Evolutionary conservation across 2,888 invertebrate species (phyloP).

Genomic region (Ferrisia virgata): DNA sequence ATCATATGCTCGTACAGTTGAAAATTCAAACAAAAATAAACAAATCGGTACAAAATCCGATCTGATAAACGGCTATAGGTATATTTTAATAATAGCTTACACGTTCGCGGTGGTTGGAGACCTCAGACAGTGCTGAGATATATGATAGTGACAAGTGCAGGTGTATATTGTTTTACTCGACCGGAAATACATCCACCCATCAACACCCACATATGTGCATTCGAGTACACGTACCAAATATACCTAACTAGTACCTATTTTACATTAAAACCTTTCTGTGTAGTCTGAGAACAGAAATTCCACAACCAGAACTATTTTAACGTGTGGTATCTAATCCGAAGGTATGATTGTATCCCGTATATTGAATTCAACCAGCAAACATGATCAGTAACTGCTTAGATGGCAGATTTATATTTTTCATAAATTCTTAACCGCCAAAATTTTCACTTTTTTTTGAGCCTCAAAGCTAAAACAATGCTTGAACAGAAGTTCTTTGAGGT

Average conservation of each 20-base stretch:
- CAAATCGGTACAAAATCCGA: neutral
- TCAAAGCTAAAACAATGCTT: no score
- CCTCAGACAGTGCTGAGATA: neutral
- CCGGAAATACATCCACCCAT: constrained; percentile 12
- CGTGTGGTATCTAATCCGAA: no score
- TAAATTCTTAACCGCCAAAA: neutral
- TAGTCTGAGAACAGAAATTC: neutral
- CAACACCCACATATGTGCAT: neutral
- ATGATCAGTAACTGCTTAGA: neutral
- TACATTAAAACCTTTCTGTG: neutral
- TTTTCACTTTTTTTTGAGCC: neutral
- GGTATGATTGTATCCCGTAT: no score
- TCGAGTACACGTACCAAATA: neutral
- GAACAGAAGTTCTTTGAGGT: neutral
- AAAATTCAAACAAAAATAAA: neutral
- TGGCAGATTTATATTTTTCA: neutral
- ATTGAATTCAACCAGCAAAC: no score
- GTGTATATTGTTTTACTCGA: neutral
- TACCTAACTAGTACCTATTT: neutral
- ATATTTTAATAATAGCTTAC: neutral
- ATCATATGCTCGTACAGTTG: no score
- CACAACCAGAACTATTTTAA: neutral
- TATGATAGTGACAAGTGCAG: neutral
- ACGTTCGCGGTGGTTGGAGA: neutral
- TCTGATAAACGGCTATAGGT: neutral